Evolutionary conservation across 1,140 invertebrate species (phyloP).

Genomic region (Caligus rogercresseyi): DNA sequence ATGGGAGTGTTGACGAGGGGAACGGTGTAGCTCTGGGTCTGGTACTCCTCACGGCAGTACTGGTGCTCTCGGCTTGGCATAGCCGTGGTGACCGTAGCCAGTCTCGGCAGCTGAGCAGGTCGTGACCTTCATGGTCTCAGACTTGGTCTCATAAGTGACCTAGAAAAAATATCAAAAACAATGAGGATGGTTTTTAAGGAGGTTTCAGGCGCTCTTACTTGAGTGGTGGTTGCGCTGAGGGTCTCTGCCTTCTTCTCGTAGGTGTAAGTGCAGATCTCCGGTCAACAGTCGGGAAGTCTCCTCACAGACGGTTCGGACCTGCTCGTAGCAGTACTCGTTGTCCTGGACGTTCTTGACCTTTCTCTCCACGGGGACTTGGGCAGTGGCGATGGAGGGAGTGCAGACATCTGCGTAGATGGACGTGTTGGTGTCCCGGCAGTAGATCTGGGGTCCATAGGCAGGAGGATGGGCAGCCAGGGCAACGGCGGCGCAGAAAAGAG

Average conservation of each 20-base stretch:
- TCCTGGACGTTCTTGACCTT: conserved; percentile 11
- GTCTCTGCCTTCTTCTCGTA: conserved; percentile 1
- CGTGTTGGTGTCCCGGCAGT: conserved; percentile 18
- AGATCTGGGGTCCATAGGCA: conserved; percentile 4
- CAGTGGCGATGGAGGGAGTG: conserved; percentile 1
- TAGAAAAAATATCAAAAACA: background rate
- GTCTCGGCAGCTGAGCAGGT: conserved; percentile 13
- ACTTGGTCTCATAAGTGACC: conserved; percentile 16
- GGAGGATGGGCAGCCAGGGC: background rate
- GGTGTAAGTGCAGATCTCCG: conserved; percentile 18
- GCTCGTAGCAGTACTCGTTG: conserved; percentile 12
- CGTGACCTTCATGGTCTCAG: conserved; percentile 20
- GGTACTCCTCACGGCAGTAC: conserved; percentile 19
- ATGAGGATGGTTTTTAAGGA: no score
- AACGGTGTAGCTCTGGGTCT: conserved; percentile 15
- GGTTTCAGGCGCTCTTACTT: no score
- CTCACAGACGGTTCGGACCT: conserved; percentile 14
- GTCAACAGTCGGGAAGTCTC: conserved; percentile 7
- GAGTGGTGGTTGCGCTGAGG: conserved; percentile 2
- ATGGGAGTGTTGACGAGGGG: conserved; percentile 2
- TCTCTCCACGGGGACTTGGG: background rate
- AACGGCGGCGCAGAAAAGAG: background rate
- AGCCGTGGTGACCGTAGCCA: conserved; percentile 6
- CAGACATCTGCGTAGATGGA: conserved; percentile 18
- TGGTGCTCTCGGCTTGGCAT: conserved; percentile 8